Conservation (phyloP, 2,113 vertebrate species). For the Monopterus albus region DNA sequence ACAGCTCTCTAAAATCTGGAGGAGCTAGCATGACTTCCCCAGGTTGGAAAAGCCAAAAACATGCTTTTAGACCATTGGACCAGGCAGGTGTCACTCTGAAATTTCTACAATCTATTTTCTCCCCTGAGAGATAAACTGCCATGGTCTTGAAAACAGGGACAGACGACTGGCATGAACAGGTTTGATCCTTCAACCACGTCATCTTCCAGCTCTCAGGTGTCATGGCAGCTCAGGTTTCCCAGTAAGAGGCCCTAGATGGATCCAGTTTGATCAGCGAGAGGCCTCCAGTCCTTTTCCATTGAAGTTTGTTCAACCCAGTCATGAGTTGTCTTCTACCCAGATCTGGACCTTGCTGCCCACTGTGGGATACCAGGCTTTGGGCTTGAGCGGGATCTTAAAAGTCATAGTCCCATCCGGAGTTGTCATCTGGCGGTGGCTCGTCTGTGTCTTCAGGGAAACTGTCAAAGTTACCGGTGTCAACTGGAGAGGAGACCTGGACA, state of each 20-base stretch:
- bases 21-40: not conserved
- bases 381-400: conserved; percentile 79
- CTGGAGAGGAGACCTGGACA: conserved; percentile 89
- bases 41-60: not conserved
- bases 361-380: conserved; percentile 44
- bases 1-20: not conserved
- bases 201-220: not conserved
- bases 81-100: too few relatives aligned
- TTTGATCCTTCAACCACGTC: not conserved
- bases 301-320: not conserved
- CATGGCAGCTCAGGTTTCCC: not conserved
- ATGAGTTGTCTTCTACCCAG: not conserved
- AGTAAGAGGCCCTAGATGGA: not conserved
- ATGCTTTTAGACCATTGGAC: not conserved
- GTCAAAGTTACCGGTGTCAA: conserved; percentile 98
- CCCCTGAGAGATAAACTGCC: not conserved
- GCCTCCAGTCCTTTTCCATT: not conserved
- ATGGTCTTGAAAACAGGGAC: too few relatives aligned
- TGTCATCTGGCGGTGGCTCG: conserved; percentile 94
- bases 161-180: not conserved
- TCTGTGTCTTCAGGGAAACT: conserved; percentile 96
- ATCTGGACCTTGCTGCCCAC: too few relatives aligned
- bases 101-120: not conserved
- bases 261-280: not conserved
- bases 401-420: conserved; percentile 97